Conservation (phyloP, 2,888 invertebrate genomes). For the Patella ulyssiponensis region DNA sequence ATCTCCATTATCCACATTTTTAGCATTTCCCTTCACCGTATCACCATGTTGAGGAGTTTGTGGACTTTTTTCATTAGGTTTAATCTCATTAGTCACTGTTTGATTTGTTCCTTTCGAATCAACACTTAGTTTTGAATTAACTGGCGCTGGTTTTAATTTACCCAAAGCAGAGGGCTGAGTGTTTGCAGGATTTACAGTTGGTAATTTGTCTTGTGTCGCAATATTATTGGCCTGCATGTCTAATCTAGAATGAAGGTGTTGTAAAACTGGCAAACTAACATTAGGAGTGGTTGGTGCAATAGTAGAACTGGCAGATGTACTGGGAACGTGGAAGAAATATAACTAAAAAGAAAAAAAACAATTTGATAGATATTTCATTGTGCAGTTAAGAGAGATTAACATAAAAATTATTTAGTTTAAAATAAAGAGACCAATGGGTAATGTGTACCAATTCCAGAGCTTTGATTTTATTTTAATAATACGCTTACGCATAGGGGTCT, state of each 20-base stretch:
- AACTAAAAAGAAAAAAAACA: slow-evolving; percentile 46
- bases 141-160: background rate
- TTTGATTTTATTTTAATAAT: too few relatives aligned
- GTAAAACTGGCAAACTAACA: slow-evolving; percentile 8
- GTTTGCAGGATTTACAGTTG: too few relatives aligned
- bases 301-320: slow-evolving; percentile 24
- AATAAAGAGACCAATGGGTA: background rate
- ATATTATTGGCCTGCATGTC: background rate
- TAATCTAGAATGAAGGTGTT: background rate
- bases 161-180: too few relatives aligned
- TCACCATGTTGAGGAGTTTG: too few relatives aligned
- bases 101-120: too few relatives aligned
- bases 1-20: too few relatives aligned
- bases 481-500: too few relatives aligned
- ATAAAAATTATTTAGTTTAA: background rate
- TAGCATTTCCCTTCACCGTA: too few relatives aligned
- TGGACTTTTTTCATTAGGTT: too few relatives aligned
- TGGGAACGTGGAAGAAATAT: slow-evolving; percentile 62
- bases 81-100: too few relatives aligned
- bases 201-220: too few relatives aligned
- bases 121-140: background rate
- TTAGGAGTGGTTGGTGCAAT: slow-evolving; percentile 26
- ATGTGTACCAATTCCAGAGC: background rate
- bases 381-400: background rate
- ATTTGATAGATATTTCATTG: background rate